These are phyloP conservation scores for Heterodera schachtii DNA, from an alignment of 1,140 invertebrate genomes.

Conservation along the genomic window DNA sequence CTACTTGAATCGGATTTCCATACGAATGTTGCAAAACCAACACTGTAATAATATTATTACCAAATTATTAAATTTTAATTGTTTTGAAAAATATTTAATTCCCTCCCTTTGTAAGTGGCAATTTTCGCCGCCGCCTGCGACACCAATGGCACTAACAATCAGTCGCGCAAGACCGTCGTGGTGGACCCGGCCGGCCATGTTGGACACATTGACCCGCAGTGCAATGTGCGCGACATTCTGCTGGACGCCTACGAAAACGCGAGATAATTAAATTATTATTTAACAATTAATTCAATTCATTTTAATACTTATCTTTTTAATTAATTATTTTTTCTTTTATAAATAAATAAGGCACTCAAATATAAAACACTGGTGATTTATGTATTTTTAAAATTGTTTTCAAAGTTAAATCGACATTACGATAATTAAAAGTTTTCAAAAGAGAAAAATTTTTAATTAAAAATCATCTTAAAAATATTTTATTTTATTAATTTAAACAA, in stretches of 20 bases:
- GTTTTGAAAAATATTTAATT: not conserved
- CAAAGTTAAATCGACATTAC: no score
- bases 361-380: no score
- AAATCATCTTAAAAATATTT: no score
- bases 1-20: slow-evolving; percentile 91
- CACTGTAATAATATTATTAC: slow-evolving; percentile 70
- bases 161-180: not conserved
- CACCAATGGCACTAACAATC: not conserved
- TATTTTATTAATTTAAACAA: no score
- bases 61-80: slow-evolving; percentile 29
- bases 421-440: no score
- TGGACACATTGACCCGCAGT: slow-evolving; percentile 79
- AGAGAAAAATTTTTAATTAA: no score
- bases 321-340: no score
- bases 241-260: slow-evolving; percentile 94
- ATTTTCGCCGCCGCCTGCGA: slow-evolving; percentile 46
- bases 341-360: no score
- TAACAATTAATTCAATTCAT: no score
- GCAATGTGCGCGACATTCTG: slow-evolving; percentile 79
- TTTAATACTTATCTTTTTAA: no score
- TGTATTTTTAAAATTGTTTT: no score
- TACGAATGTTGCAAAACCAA: slow-evolving; percentile 97
- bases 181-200: slow-evolving; percentile 28
- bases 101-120: no score
- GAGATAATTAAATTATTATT: slow-evolving; percentile 63